A percentile compares a stretch with the other conserved stretches of the same genome.
These are phyloP conservation scores for Neotoxoptera formosana DNA, from an alignment of 1,140 invertebrate genomes.

Conservation along the genomic window DNA sequence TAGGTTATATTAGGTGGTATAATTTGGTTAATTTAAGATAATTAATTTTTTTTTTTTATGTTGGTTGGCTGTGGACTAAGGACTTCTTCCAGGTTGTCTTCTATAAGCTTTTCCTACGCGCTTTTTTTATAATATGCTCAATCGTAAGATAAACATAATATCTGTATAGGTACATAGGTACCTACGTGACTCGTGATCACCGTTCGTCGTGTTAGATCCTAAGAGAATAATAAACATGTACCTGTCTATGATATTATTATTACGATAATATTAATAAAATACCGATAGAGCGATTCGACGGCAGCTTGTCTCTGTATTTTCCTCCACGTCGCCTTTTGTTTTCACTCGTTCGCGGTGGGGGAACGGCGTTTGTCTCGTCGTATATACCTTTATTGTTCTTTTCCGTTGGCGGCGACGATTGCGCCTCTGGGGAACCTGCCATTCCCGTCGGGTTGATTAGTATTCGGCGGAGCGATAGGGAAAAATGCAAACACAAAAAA, in stretches of 20 bases:
- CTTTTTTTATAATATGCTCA: neutral
- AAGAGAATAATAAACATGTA: neutral
- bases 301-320: neutral
- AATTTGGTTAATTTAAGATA: no score
- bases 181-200: neutral
- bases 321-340: conserved; percentile 34
- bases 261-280: neutral
- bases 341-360: neutral
- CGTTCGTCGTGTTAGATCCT: neutral
- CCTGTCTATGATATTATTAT: neutral
- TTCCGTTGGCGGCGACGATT: neutral
- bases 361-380: neutral
- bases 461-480: neutral
- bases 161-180: neutral
- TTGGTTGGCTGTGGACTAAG: no score
- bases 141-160: neutral
- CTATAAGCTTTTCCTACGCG: no score
- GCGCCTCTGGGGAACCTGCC: neutral
- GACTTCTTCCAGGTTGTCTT: no score
- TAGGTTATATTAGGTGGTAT: no score
- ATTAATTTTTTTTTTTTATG: no score
- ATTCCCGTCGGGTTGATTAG: neutral
- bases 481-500: conserved; percentile 14
- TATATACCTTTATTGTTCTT: neutral
- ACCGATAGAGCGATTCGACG: neutral